Evolutionary conservation across 2,113 vertebrate species (phyloP).

Genomic region (Silurus asotus): DNA sequence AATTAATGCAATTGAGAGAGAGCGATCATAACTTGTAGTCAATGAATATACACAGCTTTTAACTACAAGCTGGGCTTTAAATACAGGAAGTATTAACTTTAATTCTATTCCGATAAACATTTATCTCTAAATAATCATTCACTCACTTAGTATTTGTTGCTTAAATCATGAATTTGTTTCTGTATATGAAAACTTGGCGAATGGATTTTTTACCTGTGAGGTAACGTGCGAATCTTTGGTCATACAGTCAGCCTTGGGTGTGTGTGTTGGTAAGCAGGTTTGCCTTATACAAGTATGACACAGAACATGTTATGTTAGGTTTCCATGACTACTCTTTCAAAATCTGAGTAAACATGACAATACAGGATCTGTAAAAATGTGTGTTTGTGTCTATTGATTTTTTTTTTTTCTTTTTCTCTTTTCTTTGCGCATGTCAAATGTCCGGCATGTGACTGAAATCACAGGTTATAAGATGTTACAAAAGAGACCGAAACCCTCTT

Average conservation of each 20-base stretch:
- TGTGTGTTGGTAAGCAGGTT: not conserved
- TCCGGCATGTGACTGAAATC: not conserved
- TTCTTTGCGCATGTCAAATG: not conserved
- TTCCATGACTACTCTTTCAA: slow-evolving; percentile 5
- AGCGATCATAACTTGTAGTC: not conserved
- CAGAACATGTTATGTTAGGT: not conserved
- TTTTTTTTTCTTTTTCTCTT: too few relatives aligned
- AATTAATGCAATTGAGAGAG: not conserved
- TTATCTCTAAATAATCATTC: not conserved
- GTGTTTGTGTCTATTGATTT: slow-evolving; percentile 1
- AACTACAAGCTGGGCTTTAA: not conserved
- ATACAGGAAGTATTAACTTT: not conserved
- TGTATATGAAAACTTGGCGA: not conserved
- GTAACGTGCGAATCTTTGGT: not conserved
- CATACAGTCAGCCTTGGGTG: not conserved
- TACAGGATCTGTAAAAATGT: not conserved
- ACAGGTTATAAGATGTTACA: not conserved
- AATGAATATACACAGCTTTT: not conserved
- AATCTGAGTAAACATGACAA: not conserved
- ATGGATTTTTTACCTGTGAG: not conserved
- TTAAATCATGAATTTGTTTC: not conserved
- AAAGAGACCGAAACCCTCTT: not conserved
- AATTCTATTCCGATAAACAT: not conserved
- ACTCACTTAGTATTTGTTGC: not conserved
- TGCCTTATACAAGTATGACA: not conserved